Evolutionary conservation across 1,140 invertebrate genomes (phyloP).

Genomic region (Pygmarrhopalites habei): DNA sequence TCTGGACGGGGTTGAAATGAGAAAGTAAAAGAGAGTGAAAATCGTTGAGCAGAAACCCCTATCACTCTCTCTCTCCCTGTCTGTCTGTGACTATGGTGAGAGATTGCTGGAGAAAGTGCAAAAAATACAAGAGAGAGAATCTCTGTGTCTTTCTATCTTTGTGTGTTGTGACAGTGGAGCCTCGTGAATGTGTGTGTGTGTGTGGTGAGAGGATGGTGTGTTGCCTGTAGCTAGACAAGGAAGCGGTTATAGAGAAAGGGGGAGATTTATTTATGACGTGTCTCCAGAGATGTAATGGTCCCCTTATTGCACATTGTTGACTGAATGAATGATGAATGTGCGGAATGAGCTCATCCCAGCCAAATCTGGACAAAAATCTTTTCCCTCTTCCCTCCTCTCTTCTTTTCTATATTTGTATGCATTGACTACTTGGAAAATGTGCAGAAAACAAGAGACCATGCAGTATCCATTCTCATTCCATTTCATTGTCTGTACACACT

Average conservation of each 20-base stretch:
- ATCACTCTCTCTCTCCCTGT: too few species aligned
- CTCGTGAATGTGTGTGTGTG: neutral
- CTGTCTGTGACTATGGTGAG: too few species aligned
- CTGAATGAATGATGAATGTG: conserved; percentile 19
- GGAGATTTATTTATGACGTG: conserved; percentile 18
- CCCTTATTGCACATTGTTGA: conserved; percentile 18
- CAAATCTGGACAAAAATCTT: neutral
- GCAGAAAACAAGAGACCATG: too few species aligned
- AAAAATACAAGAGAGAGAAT: neutral
- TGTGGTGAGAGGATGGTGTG: too few species aligned
- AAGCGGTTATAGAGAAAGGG: too few species aligned
- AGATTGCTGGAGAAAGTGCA: neutral
- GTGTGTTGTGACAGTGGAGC: too few species aligned
- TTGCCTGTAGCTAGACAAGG: too few species aligned
- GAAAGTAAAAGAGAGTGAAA: neutral
- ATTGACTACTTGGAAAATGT: too few species aligned
- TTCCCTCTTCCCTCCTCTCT: neutral
- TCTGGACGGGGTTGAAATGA: neutral
- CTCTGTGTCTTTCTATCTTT: too few species aligned
- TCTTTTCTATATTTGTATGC: neutral
- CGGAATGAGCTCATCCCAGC: neutral
- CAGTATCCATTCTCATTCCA: too few species aligned
- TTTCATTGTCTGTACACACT: too few species aligned
- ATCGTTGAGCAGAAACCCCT: too few species aligned
- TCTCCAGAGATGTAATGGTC: conserved; percentile 16